Evolutionary conservation across 1,140 invertebrate genomes (phyloP).

Genomic region (Acromyrmex charruanus): DNA sequence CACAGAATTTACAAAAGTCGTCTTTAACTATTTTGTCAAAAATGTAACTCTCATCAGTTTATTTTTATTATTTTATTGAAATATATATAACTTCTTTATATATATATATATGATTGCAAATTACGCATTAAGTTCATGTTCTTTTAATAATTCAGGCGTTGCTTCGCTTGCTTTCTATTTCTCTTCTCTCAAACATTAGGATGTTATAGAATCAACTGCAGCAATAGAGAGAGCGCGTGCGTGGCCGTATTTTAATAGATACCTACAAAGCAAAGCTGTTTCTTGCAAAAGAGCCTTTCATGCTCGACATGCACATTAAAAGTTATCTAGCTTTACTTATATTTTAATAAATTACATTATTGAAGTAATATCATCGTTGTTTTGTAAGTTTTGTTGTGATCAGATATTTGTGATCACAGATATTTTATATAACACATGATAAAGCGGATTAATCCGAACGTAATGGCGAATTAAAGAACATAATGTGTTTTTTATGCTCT

Average conservation of each 20-base stretch:
- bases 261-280: not conserved
- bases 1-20: not conserved
- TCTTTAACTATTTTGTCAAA: not conserved
- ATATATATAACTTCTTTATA: not conserved
- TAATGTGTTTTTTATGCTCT: not conserved
- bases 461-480: not conserved
- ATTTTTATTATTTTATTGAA: not conserved
- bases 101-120: not conserved
- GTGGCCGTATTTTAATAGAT: not conserved
- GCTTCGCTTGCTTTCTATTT: constrained; percentile 15
- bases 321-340: not conserved
- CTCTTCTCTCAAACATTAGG: not conserved
- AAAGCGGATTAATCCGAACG: not conserved
- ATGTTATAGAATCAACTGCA: constrained; percentile 3
- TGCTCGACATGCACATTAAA: not conserved
- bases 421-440: not conserved
- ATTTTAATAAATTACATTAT: constrained; percentile 28
- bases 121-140: not conserved
- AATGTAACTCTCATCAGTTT: not conserved
- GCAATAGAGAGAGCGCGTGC: not conserved
- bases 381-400: not conserved
- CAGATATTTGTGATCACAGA: not conserved
- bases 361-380: not conserved
- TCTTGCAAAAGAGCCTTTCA: not conserved
- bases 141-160: not conserved